These are phyloP conservation scores for Achroia grisella DNA, from an alignment of 1,140 invertebrate genomes.

Conservation along the genomic window DNA sequence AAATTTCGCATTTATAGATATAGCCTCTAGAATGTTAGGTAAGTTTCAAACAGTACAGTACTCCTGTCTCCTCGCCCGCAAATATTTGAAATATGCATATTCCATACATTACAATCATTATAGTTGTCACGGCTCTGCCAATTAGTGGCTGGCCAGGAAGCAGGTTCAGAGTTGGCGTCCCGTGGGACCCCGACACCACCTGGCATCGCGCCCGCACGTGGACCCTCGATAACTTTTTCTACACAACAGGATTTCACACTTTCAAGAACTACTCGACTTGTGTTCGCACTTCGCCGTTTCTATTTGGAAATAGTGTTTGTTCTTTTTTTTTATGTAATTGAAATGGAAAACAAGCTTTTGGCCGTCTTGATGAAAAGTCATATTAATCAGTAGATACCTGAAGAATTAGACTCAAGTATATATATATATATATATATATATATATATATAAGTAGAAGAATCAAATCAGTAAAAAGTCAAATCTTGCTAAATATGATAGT, in stretches of 20 bases:
- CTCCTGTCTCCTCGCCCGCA: not conserved
- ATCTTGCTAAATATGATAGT: too few species aligned
- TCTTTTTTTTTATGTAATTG: conserved; percentile 1
- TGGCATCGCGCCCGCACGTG: conserved; percentile 43
- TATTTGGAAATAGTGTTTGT: not conserved
- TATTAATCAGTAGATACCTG: too few species aligned
- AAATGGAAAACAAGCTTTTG: too few species aligned
- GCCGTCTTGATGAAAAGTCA: too few species aligned
- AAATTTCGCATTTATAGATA: too few species aligned
- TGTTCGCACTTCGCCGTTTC: conserved; percentile 43
- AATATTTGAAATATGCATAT: not conserved
- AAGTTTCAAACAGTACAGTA: too few species aligned
- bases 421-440: too few species aligned
- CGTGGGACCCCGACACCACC: conserved; percentile 51
- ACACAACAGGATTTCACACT: conserved; percentile 56
- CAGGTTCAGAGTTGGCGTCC: conserved; percentile 55
- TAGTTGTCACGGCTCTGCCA: conserved; percentile 12
- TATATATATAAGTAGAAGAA: too few species aligned
- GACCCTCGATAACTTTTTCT: conserved; percentile 44
- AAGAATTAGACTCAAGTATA: too few species aligned
- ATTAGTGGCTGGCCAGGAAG: conserved; percentile 52
- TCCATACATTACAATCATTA: conserved; percentile 21
- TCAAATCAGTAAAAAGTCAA: too few species aligned
- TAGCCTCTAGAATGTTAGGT: too few species aligned
- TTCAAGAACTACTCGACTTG: conserved; percentile 30